A percentile compares a stretch with the other conserved stretches of the same genome.
Conservation (phyloP, 1,140 invertebrate species). For the Patella vulgata region DNA sequence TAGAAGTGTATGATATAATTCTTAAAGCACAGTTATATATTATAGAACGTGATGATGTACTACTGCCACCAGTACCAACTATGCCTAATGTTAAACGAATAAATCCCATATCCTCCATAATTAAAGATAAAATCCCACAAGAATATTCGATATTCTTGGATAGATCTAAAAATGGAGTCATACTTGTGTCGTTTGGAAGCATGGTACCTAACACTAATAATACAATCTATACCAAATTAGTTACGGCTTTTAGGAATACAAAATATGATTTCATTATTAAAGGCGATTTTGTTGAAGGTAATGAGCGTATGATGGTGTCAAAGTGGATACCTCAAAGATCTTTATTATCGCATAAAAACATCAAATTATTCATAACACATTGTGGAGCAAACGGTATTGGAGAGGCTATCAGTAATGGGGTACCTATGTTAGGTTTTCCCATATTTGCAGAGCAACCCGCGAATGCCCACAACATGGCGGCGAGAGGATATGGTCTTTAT, state of each 20-base stretch:
- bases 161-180: conserved; percentile 28
- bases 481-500: conserved; percentile 28
- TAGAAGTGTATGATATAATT: conserved; percentile 10
- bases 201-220: conserved; percentile 16
- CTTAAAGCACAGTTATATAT: conserved; percentile 26
- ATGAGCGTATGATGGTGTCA: conserved; percentile 28
- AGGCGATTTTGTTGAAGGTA: conserved; percentile 6
- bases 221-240: conserved; percentile 20
- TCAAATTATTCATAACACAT: conserved; percentile 44
- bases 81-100: conserved; percentile 40
- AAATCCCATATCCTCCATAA: conserved; percentile 26
- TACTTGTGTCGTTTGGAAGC: conserved; percentile 41
- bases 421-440: conserved; percentile 73
- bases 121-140: conserved; percentile 12
- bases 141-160: conserved; percentile 32
- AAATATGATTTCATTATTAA: conserved; percentile 27
- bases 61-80: conserved; percentile 34
- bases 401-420: conserved; percentile 45
- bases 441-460: conserved; percentile 75
- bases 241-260: conserved; percentile 17
- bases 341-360: conserved; percentile 70
- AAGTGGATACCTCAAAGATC: conserved; percentile 50
- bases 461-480: conserved; percentile 54
- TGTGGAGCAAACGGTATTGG: conserved; percentile 44
- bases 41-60: conserved; percentile 30